These are phyloP conservation scores for Drosophila mimica DNA, from an alignment of 2,888 invertebrate species.

Conservation along the genomic window DNA sequence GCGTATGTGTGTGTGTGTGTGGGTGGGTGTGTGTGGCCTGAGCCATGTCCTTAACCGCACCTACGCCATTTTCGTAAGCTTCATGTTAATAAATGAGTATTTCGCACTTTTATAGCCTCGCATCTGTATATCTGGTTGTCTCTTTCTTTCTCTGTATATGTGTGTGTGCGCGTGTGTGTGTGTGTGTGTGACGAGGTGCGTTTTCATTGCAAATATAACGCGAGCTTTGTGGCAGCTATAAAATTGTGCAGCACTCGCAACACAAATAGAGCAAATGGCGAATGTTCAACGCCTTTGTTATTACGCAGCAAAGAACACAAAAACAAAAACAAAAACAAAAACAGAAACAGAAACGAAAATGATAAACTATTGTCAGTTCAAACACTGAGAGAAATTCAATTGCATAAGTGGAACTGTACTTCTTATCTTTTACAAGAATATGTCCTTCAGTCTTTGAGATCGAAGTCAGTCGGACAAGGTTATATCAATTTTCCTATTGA, in stretches of 20 bases:
- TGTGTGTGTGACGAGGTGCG: slow-evolving; percentile 45
- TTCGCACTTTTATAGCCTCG: slow-evolving; percentile 66
- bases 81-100: slow-evolving; percentile 71
- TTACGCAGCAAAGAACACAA: slow-evolving; percentile 42
- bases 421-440: not conserved
- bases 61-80: slow-evolving; percentile 67
- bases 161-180: slow-evolving; percentile 15
- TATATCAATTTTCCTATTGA: not conserved
- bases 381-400: slow-evolving; percentile 38
- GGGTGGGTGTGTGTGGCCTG: slow-evolving; percentile 21
- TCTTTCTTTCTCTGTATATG: slow-evolving; percentile 5
- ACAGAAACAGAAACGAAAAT: not conserved
- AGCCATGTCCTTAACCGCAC: slow-evolving; percentile 59
- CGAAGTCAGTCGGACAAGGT: not conserved
- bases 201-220: slow-evolving; percentile 62
- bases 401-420: not conserved
- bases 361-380: slow-evolving; percentile 46
- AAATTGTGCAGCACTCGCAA: slow-evolving; percentile 63
- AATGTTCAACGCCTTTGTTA: slow-evolving; percentile 65
- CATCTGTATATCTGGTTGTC: slow-evolving; percentile 19
- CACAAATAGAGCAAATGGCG: slow-evolving; percentile 51
- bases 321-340: slow-evolving; percentile 11
- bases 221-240: slow-evolving; percentile 59
- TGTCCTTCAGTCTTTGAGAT: not conserved
- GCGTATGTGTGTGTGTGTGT: slow-evolving; percentile 3